Evolutionary conservation across 1,140 invertebrate species (phyloP).

Genomic region (Leguminivora glycinivorella): DNA sequence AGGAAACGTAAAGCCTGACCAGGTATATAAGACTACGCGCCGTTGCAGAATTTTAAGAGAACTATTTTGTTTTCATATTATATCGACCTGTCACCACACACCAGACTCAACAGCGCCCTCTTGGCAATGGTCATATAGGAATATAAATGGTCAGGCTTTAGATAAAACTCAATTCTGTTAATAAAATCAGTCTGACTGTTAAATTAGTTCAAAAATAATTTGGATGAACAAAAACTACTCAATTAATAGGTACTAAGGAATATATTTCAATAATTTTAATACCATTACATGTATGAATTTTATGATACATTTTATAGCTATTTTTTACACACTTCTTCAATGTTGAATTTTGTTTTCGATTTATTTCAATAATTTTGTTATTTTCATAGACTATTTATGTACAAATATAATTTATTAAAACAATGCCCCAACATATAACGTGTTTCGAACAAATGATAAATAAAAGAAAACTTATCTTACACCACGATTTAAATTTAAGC

Average conservation of each 20-base stretch:
- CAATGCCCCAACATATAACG: slow-evolving; percentile 19
- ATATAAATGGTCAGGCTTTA: no score
- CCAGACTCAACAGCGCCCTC: no score
- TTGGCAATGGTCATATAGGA: no score
- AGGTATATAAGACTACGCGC: no score
- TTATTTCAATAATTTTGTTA: not conserved
- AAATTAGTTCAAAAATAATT: not conserved
- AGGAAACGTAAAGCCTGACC: no score
- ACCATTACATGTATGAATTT: slow-evolving; percentile 46
- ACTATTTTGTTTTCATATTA: no score
- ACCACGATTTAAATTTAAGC: slow-evolving; percentile 20
- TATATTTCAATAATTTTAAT: slow-evolving; percentile 69
- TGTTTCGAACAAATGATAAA: slow-evolving; percentile 22
- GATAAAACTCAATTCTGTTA: no score
- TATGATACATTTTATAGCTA: slow-evolving; percentile 61
- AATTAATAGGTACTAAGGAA: slow-evolving; percentile 48
- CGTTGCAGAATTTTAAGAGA: no score
- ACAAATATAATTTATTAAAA: slow-evolving; percentile 27
- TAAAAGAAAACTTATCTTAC: slow-evolving; percentile 24
- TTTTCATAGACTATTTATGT: slow-evolving; percentile 14
- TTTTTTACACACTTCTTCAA: slow-evolving; percentile 49
- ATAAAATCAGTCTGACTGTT: no score
- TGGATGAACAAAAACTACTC: slow-evolving; percentile 32
- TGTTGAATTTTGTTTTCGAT: slow-evolving; percentile 33
- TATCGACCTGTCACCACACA: no score